Evolutionary conservation across 2,113 vertebrate genomes (phyloP).

Genomic region (Scopus umbretta): DNA sequence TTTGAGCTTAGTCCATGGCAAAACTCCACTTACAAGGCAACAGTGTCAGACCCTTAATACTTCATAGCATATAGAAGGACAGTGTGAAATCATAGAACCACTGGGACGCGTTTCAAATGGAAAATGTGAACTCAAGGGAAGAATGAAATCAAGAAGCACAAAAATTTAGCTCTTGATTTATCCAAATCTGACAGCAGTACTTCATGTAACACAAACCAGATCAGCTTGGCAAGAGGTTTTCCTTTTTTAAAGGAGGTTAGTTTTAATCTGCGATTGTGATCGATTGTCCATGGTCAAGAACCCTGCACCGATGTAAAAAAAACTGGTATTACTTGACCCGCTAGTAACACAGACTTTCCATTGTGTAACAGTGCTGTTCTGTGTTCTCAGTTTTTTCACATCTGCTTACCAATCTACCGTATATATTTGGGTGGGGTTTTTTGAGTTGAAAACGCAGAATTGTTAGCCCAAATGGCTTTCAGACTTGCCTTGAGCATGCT

Average conservation of each 20-base stretch:
- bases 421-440: not conserved
- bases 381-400: not conserved
- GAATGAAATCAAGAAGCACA: not conserved
- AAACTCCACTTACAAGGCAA: not conserved
- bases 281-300: not conserved
- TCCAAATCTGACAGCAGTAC: not conserved
- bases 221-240: not conserved
- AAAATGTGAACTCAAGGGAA: not conserved
- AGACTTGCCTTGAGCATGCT: not conserved
- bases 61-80: not conserved
- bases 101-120: not conserved
- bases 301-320: not conserved
- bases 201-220: conserved; percentile 1
- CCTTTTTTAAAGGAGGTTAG: not conserved
- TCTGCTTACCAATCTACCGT: not conserved
- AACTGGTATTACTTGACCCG: not conserved
- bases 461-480: not conserved
- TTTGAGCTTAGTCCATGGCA: not conserved
- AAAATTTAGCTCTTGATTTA: not conserved
- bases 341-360: not conserved
- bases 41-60: not conserved
- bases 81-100: not conserved
- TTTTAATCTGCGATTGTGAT: not conserved
- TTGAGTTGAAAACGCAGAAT: not conserved
- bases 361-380: not conserved